Conservation (phyloP, 2,113 vertebrate genomes). For the Petrocephalus zakoni region DNA sequence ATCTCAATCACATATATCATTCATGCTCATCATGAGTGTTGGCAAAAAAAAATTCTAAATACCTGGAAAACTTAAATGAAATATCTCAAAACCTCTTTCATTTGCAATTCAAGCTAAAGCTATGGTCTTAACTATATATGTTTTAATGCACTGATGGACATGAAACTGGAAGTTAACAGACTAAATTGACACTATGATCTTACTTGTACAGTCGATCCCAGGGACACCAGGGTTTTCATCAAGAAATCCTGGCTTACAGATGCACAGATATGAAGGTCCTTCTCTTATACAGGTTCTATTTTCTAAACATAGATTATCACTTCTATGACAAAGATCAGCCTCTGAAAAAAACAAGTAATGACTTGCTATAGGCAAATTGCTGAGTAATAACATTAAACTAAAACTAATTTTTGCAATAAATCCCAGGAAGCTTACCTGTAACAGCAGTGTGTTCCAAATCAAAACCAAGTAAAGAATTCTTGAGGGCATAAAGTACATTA, state of each 20-base stretch:
- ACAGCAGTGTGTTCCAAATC: constrained; percentile 11
- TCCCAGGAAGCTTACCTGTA: neutral
- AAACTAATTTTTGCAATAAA: neutral
- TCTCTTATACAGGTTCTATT: constrained; percentile 3
- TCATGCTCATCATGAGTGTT: too few species aligned
- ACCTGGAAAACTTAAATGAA: too few species aligned
- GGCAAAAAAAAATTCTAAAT: too few species aligned
- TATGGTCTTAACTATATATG: too few species aligned
- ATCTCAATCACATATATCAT: too few species aligned
- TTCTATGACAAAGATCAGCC: constrained; percentile 9
- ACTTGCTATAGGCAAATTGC: too few species aligned
- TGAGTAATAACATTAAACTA: too few species aligned
- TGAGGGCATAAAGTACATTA: constrained; percentile 13
- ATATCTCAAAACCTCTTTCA: too few species aligned
- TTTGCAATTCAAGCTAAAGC: too few species aligned
- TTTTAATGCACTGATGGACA: too few species aligned
- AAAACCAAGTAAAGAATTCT: neutral
- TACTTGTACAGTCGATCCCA: constrained; percentile 21
- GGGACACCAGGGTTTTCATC: constrained; percentile 5
- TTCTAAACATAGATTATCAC: neutral
- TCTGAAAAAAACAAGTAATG: neutral
- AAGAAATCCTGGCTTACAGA: neutral
- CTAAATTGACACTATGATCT: neutral
- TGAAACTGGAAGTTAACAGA: too few species aligned
- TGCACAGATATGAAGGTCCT: constrained; percentile 1